Conservation (phyloP, 2,888 invertebrate genomes). For the Toxonevra muliebris region DNA sequence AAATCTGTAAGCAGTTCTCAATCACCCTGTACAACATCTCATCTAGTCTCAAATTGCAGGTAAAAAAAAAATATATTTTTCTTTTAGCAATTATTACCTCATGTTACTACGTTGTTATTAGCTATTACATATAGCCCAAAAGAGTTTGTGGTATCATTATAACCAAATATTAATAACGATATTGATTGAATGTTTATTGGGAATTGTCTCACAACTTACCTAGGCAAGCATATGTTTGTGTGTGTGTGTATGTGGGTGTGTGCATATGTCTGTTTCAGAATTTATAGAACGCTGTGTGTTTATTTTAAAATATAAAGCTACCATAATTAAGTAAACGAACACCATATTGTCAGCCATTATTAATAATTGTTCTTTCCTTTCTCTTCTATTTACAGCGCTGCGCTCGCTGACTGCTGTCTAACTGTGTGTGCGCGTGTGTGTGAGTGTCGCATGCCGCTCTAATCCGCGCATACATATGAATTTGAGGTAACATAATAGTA, state of each 20-base stretch:
- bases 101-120: no score
- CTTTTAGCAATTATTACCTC: no score
- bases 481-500: background rate
- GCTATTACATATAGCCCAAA: no score
- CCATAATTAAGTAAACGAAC: conserved; percentile 11
- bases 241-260: background rate
- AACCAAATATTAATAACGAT: no score
- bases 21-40: no score
- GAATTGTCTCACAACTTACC: background rate
- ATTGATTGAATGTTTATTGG: no score
- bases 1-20: no score
- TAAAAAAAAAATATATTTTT: no score
- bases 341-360: conserved; percentile 16
- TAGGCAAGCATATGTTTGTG: background rate
- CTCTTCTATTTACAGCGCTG: background rate
- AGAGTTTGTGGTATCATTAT: no score
- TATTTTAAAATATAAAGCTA: conserved; percentile 8
- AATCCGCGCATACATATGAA: background rate
- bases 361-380: conserved; percentile 3
- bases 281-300: background rate
- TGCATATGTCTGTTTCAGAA: background rate
- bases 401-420: background rate
- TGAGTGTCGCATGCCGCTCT: background rate
- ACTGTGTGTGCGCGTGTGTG: no score
- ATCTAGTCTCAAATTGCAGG: no score